These are phyloP conservation scores for Chloebia gouldiae DNA, from an alignment of 2,113 vertebrate genomes.

Conservation along the genomic window DNA sequence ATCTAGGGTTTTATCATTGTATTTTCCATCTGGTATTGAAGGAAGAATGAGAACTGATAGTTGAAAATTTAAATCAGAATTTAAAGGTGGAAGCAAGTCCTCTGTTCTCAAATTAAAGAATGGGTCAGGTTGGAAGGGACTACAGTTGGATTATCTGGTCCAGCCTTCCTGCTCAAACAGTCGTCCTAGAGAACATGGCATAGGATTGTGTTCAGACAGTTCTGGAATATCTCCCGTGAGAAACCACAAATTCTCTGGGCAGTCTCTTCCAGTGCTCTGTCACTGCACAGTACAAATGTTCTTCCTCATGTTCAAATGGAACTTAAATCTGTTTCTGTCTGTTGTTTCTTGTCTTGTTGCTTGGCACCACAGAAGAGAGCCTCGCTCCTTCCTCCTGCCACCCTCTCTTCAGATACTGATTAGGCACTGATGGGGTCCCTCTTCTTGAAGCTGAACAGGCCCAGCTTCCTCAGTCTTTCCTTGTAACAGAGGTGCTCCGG, in stretches of 20 bases:
- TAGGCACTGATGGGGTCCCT: background rate
- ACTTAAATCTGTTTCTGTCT: background rate
- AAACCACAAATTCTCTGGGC: background rate
- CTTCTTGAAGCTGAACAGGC: fast-evolving
- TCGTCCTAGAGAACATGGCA: background rate
- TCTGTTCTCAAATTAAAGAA: background rate
- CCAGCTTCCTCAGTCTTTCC: background rate
- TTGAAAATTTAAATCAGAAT: background rate
- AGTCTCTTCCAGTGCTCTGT: background rate
- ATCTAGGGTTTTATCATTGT: background rate
- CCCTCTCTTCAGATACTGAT: background rate
- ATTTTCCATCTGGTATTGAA: background rate
- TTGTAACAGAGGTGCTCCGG: background rate
- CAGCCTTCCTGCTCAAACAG: background rate
- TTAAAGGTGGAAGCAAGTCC: background rate
- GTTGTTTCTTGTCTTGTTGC: background rate
- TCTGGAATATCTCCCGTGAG: background rate
- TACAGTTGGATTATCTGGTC: background rate
- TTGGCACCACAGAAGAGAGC: background rate
- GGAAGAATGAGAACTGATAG: background rate
- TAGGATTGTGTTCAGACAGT: background rate
- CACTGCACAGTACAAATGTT: background rate
- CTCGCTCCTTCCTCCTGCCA: background rate
- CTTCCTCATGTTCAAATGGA: background rate
- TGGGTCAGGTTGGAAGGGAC: background rate